phyloP scores from a whole-genome alignment of 2,888 invertebrate genomes.

The Coenonympha arcania region DNA sequence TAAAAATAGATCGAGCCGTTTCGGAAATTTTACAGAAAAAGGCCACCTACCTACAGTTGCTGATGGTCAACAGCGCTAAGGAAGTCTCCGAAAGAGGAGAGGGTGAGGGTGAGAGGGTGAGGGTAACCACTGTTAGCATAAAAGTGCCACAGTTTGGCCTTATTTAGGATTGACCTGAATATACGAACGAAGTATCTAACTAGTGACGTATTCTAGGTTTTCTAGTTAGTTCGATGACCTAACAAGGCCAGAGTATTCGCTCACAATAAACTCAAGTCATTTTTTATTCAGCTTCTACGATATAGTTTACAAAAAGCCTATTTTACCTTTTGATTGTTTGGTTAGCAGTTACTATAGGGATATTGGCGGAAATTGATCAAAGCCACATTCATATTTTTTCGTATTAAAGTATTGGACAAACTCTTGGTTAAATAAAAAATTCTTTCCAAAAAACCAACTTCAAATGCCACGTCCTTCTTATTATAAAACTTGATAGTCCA shows the following conservation, averaged over 20 bases:
- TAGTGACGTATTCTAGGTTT: neutral
- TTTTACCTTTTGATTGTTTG: slow-evolving; percentile 4
- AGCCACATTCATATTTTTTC: neutral
- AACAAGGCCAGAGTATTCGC: neutral
- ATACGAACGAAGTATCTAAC: no score
- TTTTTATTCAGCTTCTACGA: slow-evolving; percentile 1
- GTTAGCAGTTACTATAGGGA: slow-evolving; percentile 2
- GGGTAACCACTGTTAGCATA: no score
- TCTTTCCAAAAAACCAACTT: neutral
- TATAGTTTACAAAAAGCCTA: neutral
- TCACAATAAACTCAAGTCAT: neutral
- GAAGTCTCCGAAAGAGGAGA: no score
- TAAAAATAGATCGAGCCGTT: no score
- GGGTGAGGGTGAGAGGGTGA: no score
- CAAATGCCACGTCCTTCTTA: no score
- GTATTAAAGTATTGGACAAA: neutral
- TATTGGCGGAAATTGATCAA: slow-evolving; percentile 3
- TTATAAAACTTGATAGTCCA: no score
- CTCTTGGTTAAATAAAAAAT: neutral
- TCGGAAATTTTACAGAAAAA: no score
- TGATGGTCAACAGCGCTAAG: no score
- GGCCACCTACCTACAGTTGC: no score
- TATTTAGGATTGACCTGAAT: neutral
- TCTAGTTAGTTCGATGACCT: neutral
- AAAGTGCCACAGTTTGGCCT: neutral